Percentiles rank a stretch among this genome's conserved stretches.
Evolutionary conservation across 2,113 vertebrate species (phyloP).

Genomic region (Salvelinus sp.): DNA sequence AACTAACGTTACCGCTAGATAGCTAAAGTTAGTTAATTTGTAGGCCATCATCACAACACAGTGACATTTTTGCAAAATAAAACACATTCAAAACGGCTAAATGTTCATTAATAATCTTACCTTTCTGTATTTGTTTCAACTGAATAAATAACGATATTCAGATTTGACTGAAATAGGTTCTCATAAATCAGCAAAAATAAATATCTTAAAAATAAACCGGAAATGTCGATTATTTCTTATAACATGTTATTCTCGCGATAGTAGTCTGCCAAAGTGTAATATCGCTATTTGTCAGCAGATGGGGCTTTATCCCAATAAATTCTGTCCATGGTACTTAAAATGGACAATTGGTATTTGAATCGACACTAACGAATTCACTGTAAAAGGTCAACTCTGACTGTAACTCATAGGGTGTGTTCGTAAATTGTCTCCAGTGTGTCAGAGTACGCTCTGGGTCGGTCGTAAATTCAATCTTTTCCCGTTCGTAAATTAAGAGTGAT

Average conservation of each 20-base stretch:
- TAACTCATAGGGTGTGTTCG: too few relatives aligned
- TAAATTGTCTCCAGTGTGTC: too few relatives aligned
- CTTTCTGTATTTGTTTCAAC: slow-evolving; percentile 7
- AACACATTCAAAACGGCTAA: neutral
- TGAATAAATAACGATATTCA: neutral
- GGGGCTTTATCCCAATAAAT: neutral
- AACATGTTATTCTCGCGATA: slow-evolving; percentile 30
- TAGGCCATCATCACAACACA: neutral
- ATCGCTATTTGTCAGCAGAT: slow-evolving; percentile 3
- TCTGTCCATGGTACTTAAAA: slow-evolving; percentile 1
- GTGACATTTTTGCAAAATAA: neutral
- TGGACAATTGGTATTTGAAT: neutral
- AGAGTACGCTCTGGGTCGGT: too few relatives aligned
- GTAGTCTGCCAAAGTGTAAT: too few relatives aligned
- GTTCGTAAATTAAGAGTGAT: too few relatives aligned
- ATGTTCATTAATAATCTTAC: slow-evolving; percentile 36
- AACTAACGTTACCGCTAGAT: neutral
- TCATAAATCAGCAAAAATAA: neutral
- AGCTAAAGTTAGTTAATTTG: neutral
- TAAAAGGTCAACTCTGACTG: too few relatives aligned
- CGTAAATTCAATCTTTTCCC: too few relatives aligned
- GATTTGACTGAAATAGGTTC: neutral
- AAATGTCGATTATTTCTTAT: slow-evolving; percentile 10
- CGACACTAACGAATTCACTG: too few relatives aligned
- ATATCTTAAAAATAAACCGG: slow-evolving; percentile 20